These are phyloP conservation scores for Junonia oenone DNA, from an alignment of 2,888 invertebrate genomes.

Conservation along the genomic window DNA sequence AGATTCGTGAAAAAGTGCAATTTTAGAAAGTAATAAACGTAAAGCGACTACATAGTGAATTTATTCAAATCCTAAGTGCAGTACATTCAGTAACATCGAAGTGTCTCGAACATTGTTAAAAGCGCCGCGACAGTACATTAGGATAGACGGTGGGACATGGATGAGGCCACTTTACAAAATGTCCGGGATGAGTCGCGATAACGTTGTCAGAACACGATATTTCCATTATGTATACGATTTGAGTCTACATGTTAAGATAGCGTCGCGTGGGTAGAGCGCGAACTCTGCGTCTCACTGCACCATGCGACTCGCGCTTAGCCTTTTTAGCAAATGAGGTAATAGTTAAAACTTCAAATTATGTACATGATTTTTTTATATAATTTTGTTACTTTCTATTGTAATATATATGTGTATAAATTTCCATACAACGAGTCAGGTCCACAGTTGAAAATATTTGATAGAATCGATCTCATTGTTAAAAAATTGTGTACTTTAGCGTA, in stretches of 20 bases:
- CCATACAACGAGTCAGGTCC: conserved; percentile 65
- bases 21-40: conserved; percentile 22
- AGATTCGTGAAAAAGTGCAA: conserved; percentile 15
- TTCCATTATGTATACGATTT: conserved; percentile 80
- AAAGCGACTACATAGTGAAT: conserved; percentile 21
- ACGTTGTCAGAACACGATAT: conserved; percentile 79
- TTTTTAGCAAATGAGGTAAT: conserved; percentile 42
- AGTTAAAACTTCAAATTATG: conserved; percentile 36
- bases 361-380: conserved; percentile 31
- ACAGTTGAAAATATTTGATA: conserved; percentile 51
- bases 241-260: conserved; percentile 78
- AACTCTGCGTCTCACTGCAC: conserved; percentile 42
- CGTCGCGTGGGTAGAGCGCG: conserved; percentile 58
- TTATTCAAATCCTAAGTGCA: conserved; percentile 54
- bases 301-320: conserved; percentile 49
- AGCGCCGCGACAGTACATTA: conserved; percentile 44
- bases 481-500: conserved; percentile 59
- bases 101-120: conserved; percentile 50
- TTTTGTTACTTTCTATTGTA: conserved; percentile 19
- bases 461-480: conserved; percentile 78
- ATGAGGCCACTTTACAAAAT: conserved; percentile 76
- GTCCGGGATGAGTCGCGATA: conserved; percentile 77
- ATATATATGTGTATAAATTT: conserved; percentile 21
- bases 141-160: conserved; percentile 50
- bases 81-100: conserved; percentile 41